Evolutionary conservation across 2,888 invertebrate genomes (phyloP).

Genomic region (Lasioglossum leucozonium): DNA sequence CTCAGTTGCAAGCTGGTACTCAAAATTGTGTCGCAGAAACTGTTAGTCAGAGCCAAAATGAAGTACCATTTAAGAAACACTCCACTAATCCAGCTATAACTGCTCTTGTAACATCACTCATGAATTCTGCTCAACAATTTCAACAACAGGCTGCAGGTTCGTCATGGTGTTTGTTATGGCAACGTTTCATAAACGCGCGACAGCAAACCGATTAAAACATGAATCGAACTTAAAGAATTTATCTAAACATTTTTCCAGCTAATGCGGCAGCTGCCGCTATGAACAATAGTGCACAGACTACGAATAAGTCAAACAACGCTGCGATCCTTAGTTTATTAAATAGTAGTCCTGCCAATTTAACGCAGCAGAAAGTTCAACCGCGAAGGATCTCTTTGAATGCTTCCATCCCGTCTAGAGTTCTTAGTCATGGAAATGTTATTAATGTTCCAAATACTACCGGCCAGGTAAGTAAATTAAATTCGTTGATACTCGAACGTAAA

Average conservation of each 20-base stretch:
- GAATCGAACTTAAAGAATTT: background rate
- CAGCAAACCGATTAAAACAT: background rate
- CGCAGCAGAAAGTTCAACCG: constrained; percentile 81
- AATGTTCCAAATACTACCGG: constrained; percentile 83
- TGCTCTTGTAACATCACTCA: constrained; percentile 91
- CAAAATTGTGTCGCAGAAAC: constrained; percentile 85
- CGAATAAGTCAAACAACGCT: constrained; percentile 87
- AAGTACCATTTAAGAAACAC: constrained; percentile 86
- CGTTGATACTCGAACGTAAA: background rate
- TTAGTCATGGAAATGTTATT: constrained; percentile 83
- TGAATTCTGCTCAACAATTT: constrained; percentile 93
- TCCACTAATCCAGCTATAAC: constrained; percentile 89
- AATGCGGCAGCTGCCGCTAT: constrained; percentile 82
- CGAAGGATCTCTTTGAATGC: constrained; percentile 82
- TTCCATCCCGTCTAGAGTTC: constrained; percentile 80
- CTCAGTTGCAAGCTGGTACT: constrained; percentile 87
- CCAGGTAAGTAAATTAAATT: constrained; percentile 72
- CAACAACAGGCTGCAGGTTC: constrained; percentile 87
- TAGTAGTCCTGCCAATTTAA: constrained; percentile 89
- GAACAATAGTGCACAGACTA: constrained; percentile 81
- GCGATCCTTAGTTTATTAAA: constrained; percentile 92
- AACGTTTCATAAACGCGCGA: background rate
- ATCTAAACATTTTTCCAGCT: constrained; percentile 68
- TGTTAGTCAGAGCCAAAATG: constrained; percentile 84
- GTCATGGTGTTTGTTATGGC: constrained; percentile 66